phyloP scores from a whole-genome alignment of 2,797 vertebrate genomes.

The Protonibea diacanthus region DNA sequence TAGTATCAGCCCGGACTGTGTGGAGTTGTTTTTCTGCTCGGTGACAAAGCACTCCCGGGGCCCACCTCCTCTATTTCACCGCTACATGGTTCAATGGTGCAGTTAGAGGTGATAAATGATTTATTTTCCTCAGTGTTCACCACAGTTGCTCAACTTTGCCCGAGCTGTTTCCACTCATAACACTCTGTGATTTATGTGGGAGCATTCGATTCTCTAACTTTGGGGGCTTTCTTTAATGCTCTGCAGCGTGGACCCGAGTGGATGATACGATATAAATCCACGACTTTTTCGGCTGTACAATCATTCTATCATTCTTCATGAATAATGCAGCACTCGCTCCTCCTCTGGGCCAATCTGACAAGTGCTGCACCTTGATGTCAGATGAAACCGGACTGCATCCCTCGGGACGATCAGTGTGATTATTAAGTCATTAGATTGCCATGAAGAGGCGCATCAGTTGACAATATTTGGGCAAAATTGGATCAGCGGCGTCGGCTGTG shows the following conservation, averaged over 20 bases:
- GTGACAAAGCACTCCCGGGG: conserved; percentile 56
- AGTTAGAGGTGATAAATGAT: conserved; percentile 76
- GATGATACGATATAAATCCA: conserved; percentile 34
- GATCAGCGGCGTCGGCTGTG: neutral
- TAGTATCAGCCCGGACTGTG: neutral
- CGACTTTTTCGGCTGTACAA: neutral
- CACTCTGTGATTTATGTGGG: conserved; percentile 73
- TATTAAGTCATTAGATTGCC: neutral
- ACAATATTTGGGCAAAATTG: neutral
- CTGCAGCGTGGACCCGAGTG: conserved; percentile 6
- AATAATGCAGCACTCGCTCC: conserved; percentile 24
- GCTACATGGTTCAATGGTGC: conserved; percentile 54
- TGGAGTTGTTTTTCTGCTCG: conserved; percentile 43
- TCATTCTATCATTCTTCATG: neutral
- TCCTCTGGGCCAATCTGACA: neutral
- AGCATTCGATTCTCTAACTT: conserved; percentile 41
- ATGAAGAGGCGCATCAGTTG: neutral
- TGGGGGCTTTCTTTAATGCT: conserved; percentile 43
- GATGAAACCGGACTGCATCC: neutral
- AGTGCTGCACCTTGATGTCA: conserved; percentile 21
- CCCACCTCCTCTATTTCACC: conserved; percentile 63
- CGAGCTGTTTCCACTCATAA: conserved; percentile 60
- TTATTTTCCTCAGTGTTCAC: conserved; percentile 72
- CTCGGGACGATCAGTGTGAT: conserved; percentile 17
- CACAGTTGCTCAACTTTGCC: conserved; percentile 68